Evolutionary conservation across 2,113 vertebrate species (phyloP), one percentile per base, ranked within the genome.

Genomic region (Tupaia chinensis): DNA sequence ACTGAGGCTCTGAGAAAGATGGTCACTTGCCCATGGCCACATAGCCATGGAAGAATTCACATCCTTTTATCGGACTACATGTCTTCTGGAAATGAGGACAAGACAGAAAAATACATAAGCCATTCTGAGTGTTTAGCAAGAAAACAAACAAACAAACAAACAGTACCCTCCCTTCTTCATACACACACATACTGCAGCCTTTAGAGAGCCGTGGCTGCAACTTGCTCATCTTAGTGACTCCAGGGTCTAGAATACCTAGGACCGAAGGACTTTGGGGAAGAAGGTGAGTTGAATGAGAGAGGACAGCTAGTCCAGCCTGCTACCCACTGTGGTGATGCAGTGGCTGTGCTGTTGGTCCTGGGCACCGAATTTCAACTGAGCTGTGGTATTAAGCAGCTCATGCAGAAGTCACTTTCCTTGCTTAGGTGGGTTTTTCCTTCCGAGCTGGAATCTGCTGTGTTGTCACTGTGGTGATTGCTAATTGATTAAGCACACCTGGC

Each of bases 401-500:
- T 19, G 1, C 8, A 27, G 34, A 73, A 80, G 34, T 16, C 32
- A 61, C 13, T 70, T 85, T 85, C 66, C 81, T 25, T 82, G 13
- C 23, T 8, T 22, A 84, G 77, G 34, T 23, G 32, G 20, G 29
- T 44, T 84, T 89, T 89, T 65, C 54, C 93, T 91, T 14, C 69
- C 22, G 23, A 86, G 17, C 56, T 77, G 56, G 91, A 69, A 94
- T 53, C 17, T 74, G 73, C 95, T 79, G 53, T 8, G 0, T 65
- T 91, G 70, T 88, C 88, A 61, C 77, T 69, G 87, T 81, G 83
- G 61, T 95, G 93, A 95, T 89, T 95, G 91, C 93, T 93, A 87
- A 91, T 58, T 93, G 91, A 93, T 94, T 79, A 81, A 91, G 82
- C 95, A 93, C 88, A 95, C 95, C 95, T 94, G 93, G 23, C 70